These are phyloP conservation scores for Elephantulus edwardii DNA, from an alignment of 2,113 vertebrate genomes.

Conservation along the genomic window DNA sequence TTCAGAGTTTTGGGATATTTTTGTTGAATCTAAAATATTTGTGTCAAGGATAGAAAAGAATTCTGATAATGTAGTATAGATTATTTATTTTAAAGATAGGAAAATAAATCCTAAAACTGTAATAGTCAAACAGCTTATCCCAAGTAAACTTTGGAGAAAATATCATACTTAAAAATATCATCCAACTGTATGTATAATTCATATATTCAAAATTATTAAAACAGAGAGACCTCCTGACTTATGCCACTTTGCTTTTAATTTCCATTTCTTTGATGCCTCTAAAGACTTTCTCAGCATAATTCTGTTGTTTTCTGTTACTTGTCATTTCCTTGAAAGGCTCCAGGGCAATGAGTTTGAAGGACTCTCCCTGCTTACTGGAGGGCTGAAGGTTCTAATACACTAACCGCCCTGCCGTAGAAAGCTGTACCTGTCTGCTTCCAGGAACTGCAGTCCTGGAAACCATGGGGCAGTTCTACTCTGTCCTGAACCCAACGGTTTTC, in stretches of 20 bases:
- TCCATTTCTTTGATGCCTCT: slow-evolving; percentile 14
- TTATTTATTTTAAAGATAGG: not conserved
- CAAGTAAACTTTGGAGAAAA: not conserved
- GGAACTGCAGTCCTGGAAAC: not conserved
- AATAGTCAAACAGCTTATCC: slow-evolving; percentile 24
- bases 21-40: not conserved
- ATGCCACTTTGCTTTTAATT: slow-evolving; percentile 42
- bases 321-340: not conserved
- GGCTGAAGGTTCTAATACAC: too few species aligned
- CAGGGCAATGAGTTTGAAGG: not conserved
- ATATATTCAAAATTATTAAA: slow-evolving; percentile 54
- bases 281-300: not conserved
- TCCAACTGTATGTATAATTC: slow-evolving; percentile 54
- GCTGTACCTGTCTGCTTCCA: too few species aligned
- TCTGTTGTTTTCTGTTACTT: not conserved
- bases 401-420: too few species aligned
- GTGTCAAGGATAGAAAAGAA: slow-evolving; percentile 9
- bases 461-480: not conserved
- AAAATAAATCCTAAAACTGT: slow-evolving; percentile 34
- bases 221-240: slow-evolving; percentile 22
- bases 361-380: too few species aligned
- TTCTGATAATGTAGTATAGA: not conserved
- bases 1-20: not conserved
- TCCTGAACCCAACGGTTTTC: too few species aligned
- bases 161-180: slow-evolving; percentile 59